phyloP scores from a whole-genome alignment of 2,888 invertebrate species.

The Acrobasis suavella region DNA sequence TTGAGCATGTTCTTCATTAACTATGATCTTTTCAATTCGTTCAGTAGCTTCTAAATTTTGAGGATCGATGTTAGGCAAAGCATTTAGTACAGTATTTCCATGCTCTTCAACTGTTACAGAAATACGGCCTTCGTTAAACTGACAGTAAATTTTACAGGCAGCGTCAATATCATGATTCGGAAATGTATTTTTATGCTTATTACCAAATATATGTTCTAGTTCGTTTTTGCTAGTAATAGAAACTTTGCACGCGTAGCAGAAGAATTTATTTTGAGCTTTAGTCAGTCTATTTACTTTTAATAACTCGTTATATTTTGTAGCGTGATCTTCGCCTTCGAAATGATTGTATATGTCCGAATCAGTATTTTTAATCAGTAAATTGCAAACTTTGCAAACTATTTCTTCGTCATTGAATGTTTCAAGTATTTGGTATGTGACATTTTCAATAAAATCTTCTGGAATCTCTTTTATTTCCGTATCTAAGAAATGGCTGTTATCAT shows the following conservation, averaged over 20 bases:
- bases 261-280: slow-evolving; percentile 15
- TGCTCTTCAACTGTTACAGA: slow-evolving; percentile 6
- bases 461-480: not conserved
- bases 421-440: not conserved
- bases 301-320: not conserved
- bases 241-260: not conserved
- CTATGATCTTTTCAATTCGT: not conserved
- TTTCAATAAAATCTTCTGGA: slow-evolving; percentile 2
- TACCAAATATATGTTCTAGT: slow-evolving; percentile 5
- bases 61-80: too few relatives aligned
- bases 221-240: slow-evolving; percentile 11
- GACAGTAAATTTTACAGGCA: not conserved
- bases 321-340: not conserved
- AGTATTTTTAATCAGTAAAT: not conserved
- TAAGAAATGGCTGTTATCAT: not conserved
- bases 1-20: not conserved
- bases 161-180: not conserved
- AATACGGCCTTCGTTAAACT: not conserved
- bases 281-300: slow-evolving; percentile 4
- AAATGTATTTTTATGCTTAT: slow-evolving; percentile 2
- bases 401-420: not conserved
- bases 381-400: slow-evolving; percentile 13
- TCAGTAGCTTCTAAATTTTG: not conserved
- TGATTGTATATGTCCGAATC: not conserved
- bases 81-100: not conserved